Evolutionary conservation across 2,888 invertebrate species (phyloP).

Genomic region (Acholoe squamosa): DNA sequence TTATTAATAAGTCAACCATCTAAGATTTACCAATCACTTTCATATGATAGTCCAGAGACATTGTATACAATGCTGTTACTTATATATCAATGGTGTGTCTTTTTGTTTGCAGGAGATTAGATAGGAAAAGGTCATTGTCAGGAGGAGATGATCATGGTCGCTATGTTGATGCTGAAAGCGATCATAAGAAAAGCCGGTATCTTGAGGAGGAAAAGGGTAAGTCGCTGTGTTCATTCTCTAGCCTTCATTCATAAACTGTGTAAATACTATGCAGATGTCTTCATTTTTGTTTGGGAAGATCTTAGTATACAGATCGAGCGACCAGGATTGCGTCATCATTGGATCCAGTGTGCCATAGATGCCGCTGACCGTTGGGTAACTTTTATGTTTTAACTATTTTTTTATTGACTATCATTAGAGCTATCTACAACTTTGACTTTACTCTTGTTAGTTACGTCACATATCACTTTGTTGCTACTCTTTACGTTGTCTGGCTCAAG

Average conservation of each 20-base stretch:
- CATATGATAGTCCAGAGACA: too few species aligned
- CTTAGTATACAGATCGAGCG: background rate
- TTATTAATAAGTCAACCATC: too few species aligned
- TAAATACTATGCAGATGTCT: background rate
- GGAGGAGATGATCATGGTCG: slow-evolving; percentile 52
- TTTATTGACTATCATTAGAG: too few species aligned
- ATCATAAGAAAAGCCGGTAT: slow-evolving; percentile 41
- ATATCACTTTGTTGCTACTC: too few species aligned
- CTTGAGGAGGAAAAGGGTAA: slow-evolving; percentile 53
- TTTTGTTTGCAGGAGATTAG: slow-evolving; percentile 35
- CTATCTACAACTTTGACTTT: too few species aligned
- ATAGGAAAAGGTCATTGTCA: slow-evolving; percentile 51
- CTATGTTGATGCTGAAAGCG: slow-evolving; percentile 33
- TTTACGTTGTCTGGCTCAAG: too few species aligned
- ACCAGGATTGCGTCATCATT: background rate
- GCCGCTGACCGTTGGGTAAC: background rate
- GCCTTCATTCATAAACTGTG: too few species aligned
- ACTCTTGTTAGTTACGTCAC: too few species aligned
- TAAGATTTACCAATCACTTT: too few species aligned
- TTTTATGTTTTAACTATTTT: too few species aligned
- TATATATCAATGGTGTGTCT: background rate
- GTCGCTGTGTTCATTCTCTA: background rate
- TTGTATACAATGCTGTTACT: too few species aligned
- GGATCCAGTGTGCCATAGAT: background rate
- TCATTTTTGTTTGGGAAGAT: background rate